Evolutionary conservation across 2,113 vertebrate species (phyloP).

Genomic region (Elgaria multicarinata): DNA sequence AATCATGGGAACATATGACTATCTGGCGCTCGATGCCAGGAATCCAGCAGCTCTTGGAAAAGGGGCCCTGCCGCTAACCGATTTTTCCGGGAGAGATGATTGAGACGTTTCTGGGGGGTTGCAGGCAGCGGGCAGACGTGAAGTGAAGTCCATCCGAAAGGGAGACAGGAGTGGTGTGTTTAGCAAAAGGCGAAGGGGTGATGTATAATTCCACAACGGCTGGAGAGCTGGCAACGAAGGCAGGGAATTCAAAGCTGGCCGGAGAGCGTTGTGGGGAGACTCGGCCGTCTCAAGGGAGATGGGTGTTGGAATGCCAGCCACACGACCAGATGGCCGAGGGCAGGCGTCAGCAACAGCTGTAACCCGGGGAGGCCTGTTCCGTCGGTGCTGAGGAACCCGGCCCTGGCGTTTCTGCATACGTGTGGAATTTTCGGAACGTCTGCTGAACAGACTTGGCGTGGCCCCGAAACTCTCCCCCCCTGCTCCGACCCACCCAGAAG

Average conservation of each 20-base stretch:
- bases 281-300: not conserved
- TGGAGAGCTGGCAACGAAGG: not conserved
- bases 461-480: conserved; percentile 68
- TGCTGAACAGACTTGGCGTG: conserved; percentile 68
- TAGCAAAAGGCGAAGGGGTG: conserved; percentile 41
- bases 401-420: conserved; percentile 66
- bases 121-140: too few species aligned
- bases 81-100: conserved; percentile 25
- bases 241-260: conserved; percentile 6
- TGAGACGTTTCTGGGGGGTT: conserved; percentile 27
- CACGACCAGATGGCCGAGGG: conserved; percentile 8
- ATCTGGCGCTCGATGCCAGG: fast-evolving
- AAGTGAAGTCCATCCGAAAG: not conserved
- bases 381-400: conserved; percentile 66
- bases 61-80: conserved; percentile 31
- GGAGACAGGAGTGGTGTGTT: conserved; percentile 29
- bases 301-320: not conserved
- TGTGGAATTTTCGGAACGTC: conserved; percentile 67
- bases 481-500: not conserved
- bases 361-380: conserved; percentile 17
- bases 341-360: conserved; percentile 15
- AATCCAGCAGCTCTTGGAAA: not conserved
- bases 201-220: not conserved
- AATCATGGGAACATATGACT: not conserved
- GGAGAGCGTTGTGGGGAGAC: not conserved